Conservation (phyloP, 2,113 vertebrate species). For the Tyto alba region DNA sequence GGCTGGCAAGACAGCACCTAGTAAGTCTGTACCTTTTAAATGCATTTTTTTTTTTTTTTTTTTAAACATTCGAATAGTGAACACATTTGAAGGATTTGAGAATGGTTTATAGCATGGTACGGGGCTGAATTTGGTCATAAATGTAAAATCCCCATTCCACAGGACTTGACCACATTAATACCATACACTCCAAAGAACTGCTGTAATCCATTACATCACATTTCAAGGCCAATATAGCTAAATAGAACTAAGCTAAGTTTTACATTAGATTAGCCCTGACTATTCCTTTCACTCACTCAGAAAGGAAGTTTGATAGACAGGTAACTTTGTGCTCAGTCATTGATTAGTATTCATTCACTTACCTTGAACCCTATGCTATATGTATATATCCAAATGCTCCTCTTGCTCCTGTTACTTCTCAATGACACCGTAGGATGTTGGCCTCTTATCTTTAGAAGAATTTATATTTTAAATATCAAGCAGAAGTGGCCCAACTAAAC, state of each 20-base stretch:
- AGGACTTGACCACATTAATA: background rate
- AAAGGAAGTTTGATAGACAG: background rate
- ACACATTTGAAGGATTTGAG: background rate
- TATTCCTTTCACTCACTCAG: background rate
- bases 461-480: background rate
- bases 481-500: background rate
- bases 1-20: rapidly evolving
- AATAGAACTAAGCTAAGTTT: background rate
- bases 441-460: background rate
- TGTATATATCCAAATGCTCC: too few species aligned
- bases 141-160: too few species aligned
- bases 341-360: background rate
- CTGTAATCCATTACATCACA: background rate
- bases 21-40: background rate
- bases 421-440: background rate
- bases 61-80: too few species aligned
- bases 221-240: background rate
- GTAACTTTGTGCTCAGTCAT: background rate
- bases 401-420: background rate
- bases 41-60: rapidly evolving
- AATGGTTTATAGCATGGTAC: rapidly evolving
- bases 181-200: background rate
- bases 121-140: background rate
- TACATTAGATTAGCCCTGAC: background rate
- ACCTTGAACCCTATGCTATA: background rate